Evolutionary conservation across 2,888 invertebrate species (phyloP).

Genomic region (Oithona nana): DNA sequence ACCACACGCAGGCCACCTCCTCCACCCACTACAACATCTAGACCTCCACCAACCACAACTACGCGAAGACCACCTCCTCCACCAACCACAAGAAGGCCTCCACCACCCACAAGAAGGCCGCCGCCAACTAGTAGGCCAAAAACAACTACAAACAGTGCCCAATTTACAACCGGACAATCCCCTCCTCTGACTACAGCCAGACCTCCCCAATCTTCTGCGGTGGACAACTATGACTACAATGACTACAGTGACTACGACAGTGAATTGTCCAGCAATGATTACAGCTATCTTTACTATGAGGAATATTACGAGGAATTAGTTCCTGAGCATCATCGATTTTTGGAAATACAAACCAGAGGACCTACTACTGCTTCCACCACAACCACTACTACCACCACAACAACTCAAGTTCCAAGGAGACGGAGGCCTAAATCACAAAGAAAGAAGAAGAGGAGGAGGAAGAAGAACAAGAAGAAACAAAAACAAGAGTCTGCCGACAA

Average conservation of each 20-base stretch:
- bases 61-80: background rate
- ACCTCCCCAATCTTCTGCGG: background rate
- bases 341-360: background rate
- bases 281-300: constrained; percentile 15
- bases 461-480: background rate
- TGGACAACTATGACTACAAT: background rate
- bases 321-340: constrained; percentile 14
- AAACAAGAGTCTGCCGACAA: background rate
- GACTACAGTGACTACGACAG: constrained; percentile 1
- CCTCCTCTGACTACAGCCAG: background rate
- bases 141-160: background rate
- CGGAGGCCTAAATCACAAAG: background rate
- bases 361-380: background rate
- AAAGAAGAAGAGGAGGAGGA: background rate
- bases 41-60: background rate
- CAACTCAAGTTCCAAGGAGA: no score
- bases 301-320: constrained; percentile 16
- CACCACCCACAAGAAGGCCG: background rate
- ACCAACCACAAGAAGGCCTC: background rate
- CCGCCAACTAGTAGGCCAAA: background rate
- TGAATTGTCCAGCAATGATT: constrained; percentile 5
- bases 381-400: background rate
- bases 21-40: background rate
- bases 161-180: no score
- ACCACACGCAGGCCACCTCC: background rate